These are phyloP conservation scores for Sussaba pulchella DNA, from an alignment of 2,888 invertebrate genomes.

Conservation along the genomic window DNA sequence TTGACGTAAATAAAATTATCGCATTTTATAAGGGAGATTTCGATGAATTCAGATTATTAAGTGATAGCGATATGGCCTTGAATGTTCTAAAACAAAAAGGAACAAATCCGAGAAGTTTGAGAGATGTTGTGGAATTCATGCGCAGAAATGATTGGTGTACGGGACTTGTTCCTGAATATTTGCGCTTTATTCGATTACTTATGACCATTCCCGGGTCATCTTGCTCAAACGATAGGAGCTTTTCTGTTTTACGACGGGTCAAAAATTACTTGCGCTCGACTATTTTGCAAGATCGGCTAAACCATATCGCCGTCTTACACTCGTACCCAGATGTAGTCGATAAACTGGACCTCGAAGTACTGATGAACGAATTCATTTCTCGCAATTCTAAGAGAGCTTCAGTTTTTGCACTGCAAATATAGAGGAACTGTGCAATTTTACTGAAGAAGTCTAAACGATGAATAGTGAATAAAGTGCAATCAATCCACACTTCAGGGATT, in stretches of 20 bases:
- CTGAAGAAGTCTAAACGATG: too few species aligned
- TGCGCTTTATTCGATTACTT: slow-evolving; percentile 6
- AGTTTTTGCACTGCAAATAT: too few species aligned
- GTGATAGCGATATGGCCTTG: slow-evolving; percentile 1
- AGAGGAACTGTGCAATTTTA: too few species aligned
- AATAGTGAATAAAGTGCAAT: too few species aligned
- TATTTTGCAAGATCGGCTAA: slow-evolving; percentile 56
- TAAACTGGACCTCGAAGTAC: not conserved
- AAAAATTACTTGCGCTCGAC: slow-evolving; percentile 56
- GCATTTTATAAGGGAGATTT: too few species aligned
- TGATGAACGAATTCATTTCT: slow-evolving; percentile 3
- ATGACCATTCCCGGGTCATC: slow-evolving; percentile 29
- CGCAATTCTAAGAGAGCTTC: not conserved
- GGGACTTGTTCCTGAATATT: slow-evolving; percentile 7
- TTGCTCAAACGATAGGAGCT: slow-evolving; percentile 54
- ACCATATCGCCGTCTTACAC: slow-evolving; percentile 38
- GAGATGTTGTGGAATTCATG: too few species aligned
- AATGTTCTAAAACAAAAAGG: not conserved
- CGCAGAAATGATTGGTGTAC: too few species aligned
- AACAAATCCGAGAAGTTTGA: too few species aligned
- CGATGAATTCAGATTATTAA: too few species aligned
- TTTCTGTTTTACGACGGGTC: slow-evolving; percentile 56
- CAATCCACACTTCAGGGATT: too few species aligned
- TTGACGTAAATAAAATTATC: too few species aligned
- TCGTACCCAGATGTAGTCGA: slow-evolving; percentile 9